Percentiles rank a stretch among this genome's conserved stretches.
These are phyloP conservation scores for Triops longicaudatus DNA, from an alignment of 1,140 invertebrate species.

Conservation along the genomic window DNA sequence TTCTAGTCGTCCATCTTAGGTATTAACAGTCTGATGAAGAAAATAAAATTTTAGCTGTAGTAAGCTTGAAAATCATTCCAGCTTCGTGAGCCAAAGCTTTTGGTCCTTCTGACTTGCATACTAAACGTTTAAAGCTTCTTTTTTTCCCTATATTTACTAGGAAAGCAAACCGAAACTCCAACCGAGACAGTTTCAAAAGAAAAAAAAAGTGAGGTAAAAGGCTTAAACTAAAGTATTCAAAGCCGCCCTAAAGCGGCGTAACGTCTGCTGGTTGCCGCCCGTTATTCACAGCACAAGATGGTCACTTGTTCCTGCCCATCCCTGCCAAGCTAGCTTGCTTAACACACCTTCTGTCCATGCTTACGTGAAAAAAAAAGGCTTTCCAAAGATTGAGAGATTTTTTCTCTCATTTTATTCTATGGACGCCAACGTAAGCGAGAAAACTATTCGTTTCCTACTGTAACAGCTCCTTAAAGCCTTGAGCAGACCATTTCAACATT, in stretches of 20 bases:
- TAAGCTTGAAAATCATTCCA: neutral
- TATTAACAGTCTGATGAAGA: no score
- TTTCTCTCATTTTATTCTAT: neutral
- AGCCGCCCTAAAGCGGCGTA: neutral
- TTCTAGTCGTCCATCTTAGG: no score
- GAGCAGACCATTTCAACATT: neutral
- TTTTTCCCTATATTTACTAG: neutral
- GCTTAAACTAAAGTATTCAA: neutral
- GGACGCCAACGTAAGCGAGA: neutral
- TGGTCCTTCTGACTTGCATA: neutral
- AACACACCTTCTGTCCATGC: neutral
- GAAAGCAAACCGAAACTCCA: neutral
- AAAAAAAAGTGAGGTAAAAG: neutral
- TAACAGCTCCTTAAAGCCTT: neutral
- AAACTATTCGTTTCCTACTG: neutral
- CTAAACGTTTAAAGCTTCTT: neutral
- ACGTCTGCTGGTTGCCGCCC: slow-evolving; percentile 9
- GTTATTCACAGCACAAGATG: slow-evolving; percentile 12
- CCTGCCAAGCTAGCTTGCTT: neutral
- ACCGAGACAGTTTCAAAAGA: neutral
- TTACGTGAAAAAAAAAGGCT: neutral
- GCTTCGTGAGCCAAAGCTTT: slow-evolving; percentile 1
- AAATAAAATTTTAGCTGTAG: neutral
- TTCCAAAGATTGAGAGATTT: neutral
- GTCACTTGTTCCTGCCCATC: neutral